These are phyloP conservation scores for Notospermus geniculatus DNA, from an alignment of 1,140 invertebrate genomes.

Conservation along the genomic window DNA sequence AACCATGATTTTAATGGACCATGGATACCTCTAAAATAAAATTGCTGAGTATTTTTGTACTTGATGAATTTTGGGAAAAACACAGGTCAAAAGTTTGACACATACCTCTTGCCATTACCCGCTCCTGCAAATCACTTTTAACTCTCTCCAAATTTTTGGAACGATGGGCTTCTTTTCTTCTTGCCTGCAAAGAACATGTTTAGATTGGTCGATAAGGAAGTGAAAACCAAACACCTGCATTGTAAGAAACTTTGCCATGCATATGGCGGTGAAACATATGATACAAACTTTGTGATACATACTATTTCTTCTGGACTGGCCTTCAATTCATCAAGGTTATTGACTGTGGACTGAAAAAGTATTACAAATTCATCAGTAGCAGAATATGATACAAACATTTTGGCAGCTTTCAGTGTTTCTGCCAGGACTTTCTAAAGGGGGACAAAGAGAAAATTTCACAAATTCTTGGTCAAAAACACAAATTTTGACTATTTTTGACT, in stretches of 20 bases:
- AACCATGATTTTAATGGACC: too few species aligned
- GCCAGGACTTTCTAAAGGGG: too few species aligned
- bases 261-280: background rate
- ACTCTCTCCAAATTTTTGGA: slow-evolving; percentile 43
- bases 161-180: slow-evolving; percentile 37
- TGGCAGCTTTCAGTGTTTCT: too few species aligned
- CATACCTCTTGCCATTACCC: slow-evolving; percentile 17
- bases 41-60: too few species aligned
- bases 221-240: background rate
- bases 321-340: slow-evolving; percentile 44
- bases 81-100: background rate
- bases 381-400: too few species aligned
- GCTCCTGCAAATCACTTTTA: background rate
- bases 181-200: slow-evolving; percentile 9
- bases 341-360: slow-evolving; percentile 41
- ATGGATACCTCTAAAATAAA: too few species aligned
- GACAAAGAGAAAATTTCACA: slow-evolving; percentile 14
- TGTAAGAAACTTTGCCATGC: background rate
- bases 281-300: slow-evolving; percentile 25
- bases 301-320: slow-evolving; percentile 51
- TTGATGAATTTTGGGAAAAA: too few species aligned
- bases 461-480: slow-evolving; percentile 8
- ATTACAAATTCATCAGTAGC: too few species aligned
- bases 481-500: too few species aligned
- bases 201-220: background rate